Conservation (phyloP, 2,797 vertebrate species). For the Galagoides demidoff region DNA sequence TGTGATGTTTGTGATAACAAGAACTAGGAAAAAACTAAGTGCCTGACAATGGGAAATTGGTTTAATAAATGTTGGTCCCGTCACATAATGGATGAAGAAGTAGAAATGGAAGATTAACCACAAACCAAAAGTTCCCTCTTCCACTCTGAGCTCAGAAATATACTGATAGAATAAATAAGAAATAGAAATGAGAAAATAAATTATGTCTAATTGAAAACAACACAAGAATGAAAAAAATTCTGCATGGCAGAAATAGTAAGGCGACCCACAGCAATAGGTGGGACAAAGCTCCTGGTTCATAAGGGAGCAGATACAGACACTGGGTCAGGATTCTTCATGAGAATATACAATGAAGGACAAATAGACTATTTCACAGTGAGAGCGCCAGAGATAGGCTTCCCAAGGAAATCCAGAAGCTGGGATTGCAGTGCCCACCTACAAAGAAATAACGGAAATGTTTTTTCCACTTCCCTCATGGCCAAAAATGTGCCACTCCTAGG, state of each 20-base stretch:
- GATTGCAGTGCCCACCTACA: not conserved
- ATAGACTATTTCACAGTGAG: not conserved
- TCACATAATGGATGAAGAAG: not conserved
- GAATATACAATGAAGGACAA: not conserved
- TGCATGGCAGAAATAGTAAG: not conserved
- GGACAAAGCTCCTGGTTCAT: not conserved
- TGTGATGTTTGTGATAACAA: not conserved
- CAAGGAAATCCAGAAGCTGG: not conserved
- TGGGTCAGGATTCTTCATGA: not conserved
- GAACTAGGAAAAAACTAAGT: not conserved
- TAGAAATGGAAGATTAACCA: not conserved
- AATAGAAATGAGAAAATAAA: not conserved
- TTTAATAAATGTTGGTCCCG: not conserved
- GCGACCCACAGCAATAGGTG: not conserved
- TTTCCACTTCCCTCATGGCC: not conserved
- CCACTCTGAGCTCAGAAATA: not conserved
- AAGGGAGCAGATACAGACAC: not conserved
- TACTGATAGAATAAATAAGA: not conserved
- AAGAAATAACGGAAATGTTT: not conserved
- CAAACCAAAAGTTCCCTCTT: not conserved
- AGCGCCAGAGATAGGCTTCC: not conserved
- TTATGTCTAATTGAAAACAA: not conserved
- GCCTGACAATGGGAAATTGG: not conserved
- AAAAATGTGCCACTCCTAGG: not conserved
- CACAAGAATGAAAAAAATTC: not conserved